Percentiles rank a stretch among this genome's conserved stretches.
Evolutionary conservation across 2,797 vertebrate genomes (phyloP).

Genomic region (Onychomys leucogaster): DNA sequence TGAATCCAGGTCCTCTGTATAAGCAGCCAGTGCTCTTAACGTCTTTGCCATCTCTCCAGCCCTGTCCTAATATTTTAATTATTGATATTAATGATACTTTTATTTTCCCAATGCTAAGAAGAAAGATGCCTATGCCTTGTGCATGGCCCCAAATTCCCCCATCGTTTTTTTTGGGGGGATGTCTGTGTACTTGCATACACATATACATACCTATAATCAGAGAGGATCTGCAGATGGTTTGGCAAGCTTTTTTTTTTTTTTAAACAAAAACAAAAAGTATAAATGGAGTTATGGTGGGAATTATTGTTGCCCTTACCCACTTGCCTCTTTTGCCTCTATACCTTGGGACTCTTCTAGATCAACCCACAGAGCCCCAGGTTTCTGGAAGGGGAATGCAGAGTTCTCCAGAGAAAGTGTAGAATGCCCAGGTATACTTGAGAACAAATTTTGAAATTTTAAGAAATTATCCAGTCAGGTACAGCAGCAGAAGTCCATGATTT

Average conservation of each 20-base stretch:
- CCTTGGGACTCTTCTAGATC: not conserved
- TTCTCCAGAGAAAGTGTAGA: not conserved
- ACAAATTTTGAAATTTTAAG: not conserved
- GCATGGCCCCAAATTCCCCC: not conserved
- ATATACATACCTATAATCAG: not conserved
- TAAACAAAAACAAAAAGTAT: not conserved
- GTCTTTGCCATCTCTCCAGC: not conserved
- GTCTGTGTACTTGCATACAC: not conserved
- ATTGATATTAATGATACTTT: constrained; percentile 23
- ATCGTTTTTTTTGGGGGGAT: no score
- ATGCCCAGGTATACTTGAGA: not conserved
- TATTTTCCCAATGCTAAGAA: not conserved
- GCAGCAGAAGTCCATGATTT: not conserved
- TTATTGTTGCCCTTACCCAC: not conserved
- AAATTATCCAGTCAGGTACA: not conserved
- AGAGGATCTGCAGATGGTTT: not conserved
- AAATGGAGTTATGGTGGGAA: not conserved
- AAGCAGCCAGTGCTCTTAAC: not conserved
- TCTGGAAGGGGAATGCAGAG: not conserved
- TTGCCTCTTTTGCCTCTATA: not conserved
- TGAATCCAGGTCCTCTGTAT: not conserved
- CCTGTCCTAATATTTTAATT: not conserved
- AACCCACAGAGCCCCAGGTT: not conserved
- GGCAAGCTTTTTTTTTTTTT: not conserved
- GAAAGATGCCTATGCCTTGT: not conserved